phyloP scores from a whole-genome alignment of 1,140 invertebrate genomes.

The Platorchestia sp. region DNA sequence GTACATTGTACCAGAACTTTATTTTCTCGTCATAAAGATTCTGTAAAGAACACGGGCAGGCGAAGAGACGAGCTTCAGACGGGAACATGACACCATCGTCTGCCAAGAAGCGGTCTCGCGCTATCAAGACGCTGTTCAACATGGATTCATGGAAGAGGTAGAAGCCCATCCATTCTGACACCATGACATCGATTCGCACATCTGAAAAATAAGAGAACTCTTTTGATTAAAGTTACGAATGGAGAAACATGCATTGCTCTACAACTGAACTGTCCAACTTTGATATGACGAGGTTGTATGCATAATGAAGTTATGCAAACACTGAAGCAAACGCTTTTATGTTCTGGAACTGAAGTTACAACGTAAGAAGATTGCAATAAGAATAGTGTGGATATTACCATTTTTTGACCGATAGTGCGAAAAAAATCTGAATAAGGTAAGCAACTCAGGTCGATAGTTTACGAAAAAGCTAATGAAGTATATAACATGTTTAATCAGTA shows the following conservation, averaged over 20 bases:
- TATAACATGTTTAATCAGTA: too few species aligned
- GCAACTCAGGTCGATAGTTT: too few species aligned
- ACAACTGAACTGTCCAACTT: too few species aligned
- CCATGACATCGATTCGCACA: slow-evolving; percentile 92
- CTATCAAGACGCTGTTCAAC: slow-evolving; percentile 93
- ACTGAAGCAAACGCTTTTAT: too few species aligned
- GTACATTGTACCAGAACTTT: slow-evolving; percentile 77
- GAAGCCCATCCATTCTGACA: slow-evolving; percentile 99
- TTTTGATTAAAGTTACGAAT: neutral
- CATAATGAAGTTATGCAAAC: too few species aligned
- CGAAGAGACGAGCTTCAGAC: slow-evolving; percentile 70
- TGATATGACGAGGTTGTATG: too few species aligned
- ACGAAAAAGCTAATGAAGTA: too few species aligned
- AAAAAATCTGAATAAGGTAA: too few species aligned
- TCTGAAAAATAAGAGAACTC: slow-evolving; percentile 64
- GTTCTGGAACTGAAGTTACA: too few species aligned
- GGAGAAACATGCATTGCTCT: neutral
- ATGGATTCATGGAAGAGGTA: slow-evolving; percentile 98
- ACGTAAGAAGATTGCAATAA: too few species aligned
- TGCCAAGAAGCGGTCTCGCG: slow-evolving; percentile 80
- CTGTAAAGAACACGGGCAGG: slow-evolving; percentile 81
- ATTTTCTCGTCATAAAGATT: slow-evolving; percentile 74
- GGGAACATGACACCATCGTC: slow-evolving; percentile 74
- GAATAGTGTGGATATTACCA: too few species aligned
- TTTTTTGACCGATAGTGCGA: too few species aligned